Percentiles rank a stretch among this genome's conserved stretches.
These are phyloP conservation scores for Chrysolina oricalcia DNA, from an alignment of 2,888 invertebrate genomes.

Conservation along the genomic window DNA sequence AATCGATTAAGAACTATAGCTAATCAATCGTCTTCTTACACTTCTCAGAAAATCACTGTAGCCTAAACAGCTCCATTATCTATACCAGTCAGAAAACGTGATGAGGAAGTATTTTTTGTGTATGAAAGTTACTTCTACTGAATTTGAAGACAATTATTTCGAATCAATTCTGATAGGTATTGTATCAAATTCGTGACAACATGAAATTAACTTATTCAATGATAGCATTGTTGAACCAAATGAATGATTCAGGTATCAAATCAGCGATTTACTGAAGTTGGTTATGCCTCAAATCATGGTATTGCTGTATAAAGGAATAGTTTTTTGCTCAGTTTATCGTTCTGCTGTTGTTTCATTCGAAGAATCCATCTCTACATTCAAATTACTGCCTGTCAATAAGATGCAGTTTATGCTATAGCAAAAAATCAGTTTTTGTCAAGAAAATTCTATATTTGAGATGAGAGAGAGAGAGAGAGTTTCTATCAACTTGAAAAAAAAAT, in stretches of 20 bases:
- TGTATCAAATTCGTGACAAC: conserved; percentile 34
- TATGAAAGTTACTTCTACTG: conserved; percentile 28
- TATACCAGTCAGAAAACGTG: conserved; percentile 19
- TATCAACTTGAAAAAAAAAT: too few relatives aligned
- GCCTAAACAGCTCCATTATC: conserved; percentile 7
- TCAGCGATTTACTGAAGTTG: too few relatives aligned
- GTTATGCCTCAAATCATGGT: too few relatives aligned
- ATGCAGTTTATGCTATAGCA: too few relatives aligned
- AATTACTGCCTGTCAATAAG: too few relatives aligned
- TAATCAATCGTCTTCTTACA: not conserved
- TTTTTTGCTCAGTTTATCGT: too few relatives aligned
- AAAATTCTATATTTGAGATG: too few relatives aligned
- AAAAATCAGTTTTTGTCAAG: too few relatives aligned
- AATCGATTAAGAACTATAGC: conserved; percentile 9
- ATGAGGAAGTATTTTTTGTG: conserved; percentile 33
- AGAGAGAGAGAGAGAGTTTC: too few relatives aligned
- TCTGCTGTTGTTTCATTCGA: too few relatives aligned
- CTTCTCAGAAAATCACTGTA: not conserved
- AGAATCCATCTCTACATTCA: too few relatives aligned
- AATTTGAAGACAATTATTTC: conserved; percentile 32
- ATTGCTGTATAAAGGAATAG: too few relatives aligned
- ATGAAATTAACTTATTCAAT: conserved; percentile 19
- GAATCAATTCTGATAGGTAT: conserved; percentile 34
- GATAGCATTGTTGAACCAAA: conserved; percentile 25
- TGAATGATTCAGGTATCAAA: conserved; percentile 5